phyloP scores from a whole-genome alignment of 2,113 vertebrate species.

The Periophthalmodon schlosseri region DNA sequence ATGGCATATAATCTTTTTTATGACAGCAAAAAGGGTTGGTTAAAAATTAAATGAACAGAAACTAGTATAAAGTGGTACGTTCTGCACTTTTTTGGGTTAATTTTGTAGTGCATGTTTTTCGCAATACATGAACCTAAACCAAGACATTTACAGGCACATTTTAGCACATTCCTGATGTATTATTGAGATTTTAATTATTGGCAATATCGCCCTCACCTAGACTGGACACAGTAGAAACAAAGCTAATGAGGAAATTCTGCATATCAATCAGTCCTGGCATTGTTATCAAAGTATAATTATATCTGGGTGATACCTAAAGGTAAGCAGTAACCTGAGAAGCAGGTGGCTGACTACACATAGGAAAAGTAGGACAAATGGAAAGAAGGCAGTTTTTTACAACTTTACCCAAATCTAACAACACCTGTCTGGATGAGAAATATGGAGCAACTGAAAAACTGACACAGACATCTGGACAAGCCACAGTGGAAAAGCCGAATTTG shows the following conservation, averaged over 20 bases:
- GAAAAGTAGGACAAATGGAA: constrained; percentile 8
- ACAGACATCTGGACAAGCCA: constrained; percentile 13
- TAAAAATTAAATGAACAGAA: too few species aligned
- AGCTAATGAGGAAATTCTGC: constrained; percentile 22
- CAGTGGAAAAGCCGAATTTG: constrained; percentile 25
- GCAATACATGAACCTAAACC: too few species aligned
- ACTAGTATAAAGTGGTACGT: too few species aligned
- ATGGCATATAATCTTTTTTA: too few species aligned
- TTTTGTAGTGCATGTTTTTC: too few species aligned
- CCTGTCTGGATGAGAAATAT: constrained; percentile 32
- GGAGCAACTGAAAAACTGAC: constrained; percentile 27
- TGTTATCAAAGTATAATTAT: constrained; percentile 15
- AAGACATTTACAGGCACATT: too few species aligned
- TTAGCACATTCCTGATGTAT: too few species aligned
- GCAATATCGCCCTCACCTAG: constrained; percentile 8
- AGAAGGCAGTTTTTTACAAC: constrained; percentile 7
- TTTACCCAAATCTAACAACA: constrained; percentile 38
- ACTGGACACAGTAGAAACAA: constrained; percentile 28
- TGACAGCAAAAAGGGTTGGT: too few species aligned
- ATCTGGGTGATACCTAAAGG: constrained; percentile 21
- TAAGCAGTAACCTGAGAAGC: constrained; percentile 37
- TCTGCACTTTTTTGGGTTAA: too few species aligned
- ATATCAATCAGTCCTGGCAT: constrained; percentile 36
- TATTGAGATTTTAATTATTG: too few species aligned
- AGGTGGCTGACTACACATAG: constrained; percentile 49